Conservation (phyloP, 2,888 invertebrate species). For the Epistrophe eligans region DNA sequence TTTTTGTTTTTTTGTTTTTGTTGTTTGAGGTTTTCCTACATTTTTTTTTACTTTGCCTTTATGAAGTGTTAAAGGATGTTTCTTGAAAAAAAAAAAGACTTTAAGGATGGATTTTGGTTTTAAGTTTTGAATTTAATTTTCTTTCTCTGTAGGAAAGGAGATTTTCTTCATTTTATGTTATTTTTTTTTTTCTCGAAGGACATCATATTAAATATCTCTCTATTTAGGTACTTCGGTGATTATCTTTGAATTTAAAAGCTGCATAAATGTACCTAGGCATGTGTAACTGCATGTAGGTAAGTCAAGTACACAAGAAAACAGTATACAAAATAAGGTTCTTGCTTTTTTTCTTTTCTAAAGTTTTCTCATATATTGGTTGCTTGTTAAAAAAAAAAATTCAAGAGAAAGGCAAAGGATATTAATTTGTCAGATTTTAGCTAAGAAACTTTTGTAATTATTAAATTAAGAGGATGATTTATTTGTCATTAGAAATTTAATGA, state of each 20-base stretch:
- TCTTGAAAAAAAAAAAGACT: not conserved
- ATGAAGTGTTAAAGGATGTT: conserved; percentile 22
- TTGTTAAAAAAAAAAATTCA: too few species aligned
- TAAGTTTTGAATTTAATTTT: not conserved
- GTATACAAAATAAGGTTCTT: too few species aligned
- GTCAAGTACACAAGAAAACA: not conserved
- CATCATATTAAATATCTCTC: not conserved
- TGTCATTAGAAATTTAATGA: too few species aligned
- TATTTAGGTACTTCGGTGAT: too few species aligned
- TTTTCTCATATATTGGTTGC: too few species aligned
- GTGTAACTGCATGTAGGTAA: not conserved
- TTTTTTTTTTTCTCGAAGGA: not conserved
- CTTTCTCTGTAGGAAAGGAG: not conserved
- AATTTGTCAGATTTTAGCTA: too few species aligned
- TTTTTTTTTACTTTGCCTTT: conserved; percentile 8
- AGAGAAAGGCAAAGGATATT: too few species aligned
- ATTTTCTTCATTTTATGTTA: not conserved
- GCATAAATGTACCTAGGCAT: not conserved
- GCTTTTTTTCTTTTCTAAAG: too few species aligned
- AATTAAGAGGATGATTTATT: too few species aligned
- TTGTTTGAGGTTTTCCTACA: not conserved
- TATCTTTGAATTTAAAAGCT: not conserved
- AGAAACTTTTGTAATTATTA: too few species aligned
- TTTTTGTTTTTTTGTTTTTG: not conserved
- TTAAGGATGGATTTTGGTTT: conserved; percentile 19